A percentile compares a stretch with the other conserved stretches of the same genome.
Evolutionary conservation across 2,797 vertebrate species (phyloP).

Genomic region (Halcyon leucocephala): DNA sequence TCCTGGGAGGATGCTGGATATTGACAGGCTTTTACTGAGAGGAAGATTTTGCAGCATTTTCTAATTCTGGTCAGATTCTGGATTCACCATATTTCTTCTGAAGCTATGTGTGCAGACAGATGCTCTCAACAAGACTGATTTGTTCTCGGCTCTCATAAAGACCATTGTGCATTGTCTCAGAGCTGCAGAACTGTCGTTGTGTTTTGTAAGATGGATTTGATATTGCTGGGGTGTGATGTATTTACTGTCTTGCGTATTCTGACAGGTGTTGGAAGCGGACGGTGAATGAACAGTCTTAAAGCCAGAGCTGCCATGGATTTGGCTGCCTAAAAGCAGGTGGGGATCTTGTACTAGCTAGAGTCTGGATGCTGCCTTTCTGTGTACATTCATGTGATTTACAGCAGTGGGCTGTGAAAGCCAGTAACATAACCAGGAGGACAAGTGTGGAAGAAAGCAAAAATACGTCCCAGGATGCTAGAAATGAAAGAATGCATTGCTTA

Average conservation of each 20-base stretch:
- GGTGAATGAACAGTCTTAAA: neutral
- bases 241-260: neutral
- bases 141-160: neutral
- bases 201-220: neutral
- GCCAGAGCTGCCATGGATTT: neutral
- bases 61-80: constrained; percentile 1
- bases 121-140: neutral
- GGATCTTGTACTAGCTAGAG: neutral
- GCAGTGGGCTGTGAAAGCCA: neutral
- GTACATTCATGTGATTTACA: neutral
- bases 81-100: constrained; percentile 1
- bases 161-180: neutral
- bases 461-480: neutral
- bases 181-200: neutral
- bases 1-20: neutral
- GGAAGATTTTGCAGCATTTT: constrained; percentile 30
- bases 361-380: neutral
- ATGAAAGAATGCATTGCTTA: neutral
- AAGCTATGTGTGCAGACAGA: neutral
- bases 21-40: neutral
- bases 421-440: neutral
- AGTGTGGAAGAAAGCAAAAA: neutral
- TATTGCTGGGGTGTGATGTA: neutral
- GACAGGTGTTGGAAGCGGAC: neutral
- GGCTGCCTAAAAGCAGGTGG: neutral